Evolutionary conservation across 30 jellyfish, hydroid and myxozoan genomes (phyloP), one percentile per base, ranked within the genome.

Genomic region (Mastigias papua): DNA sequence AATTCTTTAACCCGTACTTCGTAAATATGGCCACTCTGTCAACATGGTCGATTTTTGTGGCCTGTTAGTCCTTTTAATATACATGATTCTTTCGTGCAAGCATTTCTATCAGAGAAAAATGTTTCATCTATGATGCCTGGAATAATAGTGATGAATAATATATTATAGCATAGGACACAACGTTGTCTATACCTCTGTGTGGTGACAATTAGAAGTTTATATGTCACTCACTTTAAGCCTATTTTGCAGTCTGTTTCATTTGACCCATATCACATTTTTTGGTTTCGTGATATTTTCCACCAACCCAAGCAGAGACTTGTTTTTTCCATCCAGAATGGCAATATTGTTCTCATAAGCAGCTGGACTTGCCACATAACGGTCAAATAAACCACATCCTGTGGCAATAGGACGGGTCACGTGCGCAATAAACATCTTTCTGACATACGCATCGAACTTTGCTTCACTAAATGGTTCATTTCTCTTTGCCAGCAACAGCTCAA

Each of bases 351-450:
- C 93, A 27, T 15, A 23, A 1, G 61, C 54, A 15, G 93, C 93
- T 29, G 93, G 86, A 35, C 72, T 84, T 16, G 86, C 93, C 11
- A 84, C 54, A 58, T 28, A 72, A 25, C 93, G 29, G 29, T 35
- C 86, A 19, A 22, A 25, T 21, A 32, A 28, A 28, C 66, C 82
- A 58, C 93, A 84, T 35, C 93, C 93, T 23, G 74, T 35, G 21
- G 93, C 62, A 32, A 84, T 84, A 1, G 67, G 82, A 31, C 93
- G 70, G 54, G 33, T 71, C 19, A 84, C 73, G 69, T 84, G 93
- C 1, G 34, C 73, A 72, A 69, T 7, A 25, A 1, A 17, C 93
- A 84, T 70, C 25, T 31, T 23, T 37, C 28, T 70, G 25, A 58
- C 81, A 34, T 33, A 84, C 26, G 15, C 33, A 3, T 25, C 29